Evolutionary conservation across 2,888 invertebrate species (phyloP).

Genomic region (Emmelina monodactyla): DNA sequence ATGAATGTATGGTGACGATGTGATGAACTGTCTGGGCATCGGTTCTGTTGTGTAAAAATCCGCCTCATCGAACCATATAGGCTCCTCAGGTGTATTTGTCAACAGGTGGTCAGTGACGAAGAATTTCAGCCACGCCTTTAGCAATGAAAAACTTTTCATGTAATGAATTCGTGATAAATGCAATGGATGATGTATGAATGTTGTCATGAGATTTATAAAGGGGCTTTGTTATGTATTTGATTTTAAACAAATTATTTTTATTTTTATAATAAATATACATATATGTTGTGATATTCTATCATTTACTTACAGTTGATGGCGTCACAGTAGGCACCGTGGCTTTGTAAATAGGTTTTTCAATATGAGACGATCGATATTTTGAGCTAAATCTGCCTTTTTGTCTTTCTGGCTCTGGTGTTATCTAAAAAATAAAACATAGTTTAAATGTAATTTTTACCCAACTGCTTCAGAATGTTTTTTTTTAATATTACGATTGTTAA

Average conservation of each 20-base stretch:
- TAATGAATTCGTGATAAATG: slow-evolving; percentile 1
- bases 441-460: too few relatives aligned
- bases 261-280: neutral
- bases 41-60: slow-evolving; percentile 44
- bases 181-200: slow-evolving; percentile 2
- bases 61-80: slow-evolving; percentile 52
- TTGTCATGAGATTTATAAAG: slow-evolving; percentile 47
- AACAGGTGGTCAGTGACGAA: slow-evolving; percentile 61
- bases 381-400: slow-evolving; percentile 65
- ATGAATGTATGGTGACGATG: slow-evolving; percentile 38
- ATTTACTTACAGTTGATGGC: slow-evolving; percentile 58
- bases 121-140: slow-evolving; percentile 67
- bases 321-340: slow-evolving; percentile 70
- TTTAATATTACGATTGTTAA: too few relatives aligned
- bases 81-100: slow-evolving; percentile 57
- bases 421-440: too few relatives aligned
- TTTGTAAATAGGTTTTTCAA: slow-evolving; percentile 67
- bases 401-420: slow-evolving; percentile 50
- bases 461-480: too few relatives aligned
- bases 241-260: slow-evolving; percentile 5
- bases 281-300: slow-evolving; percentile 15
- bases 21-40: slow-evolving; percentile 38
- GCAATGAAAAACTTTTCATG: slow-evolving; percentile 44
- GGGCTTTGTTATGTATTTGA: slow-evolving; percentile 37
- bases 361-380: slow-evolving; percentile 61